Percentiles rank a stretch among this genome's conserved stretches.
phyloP scores from a whole-genome alignment of 1,140 invertebrate genomes.

The Cepaea nemoralis region DNA sequence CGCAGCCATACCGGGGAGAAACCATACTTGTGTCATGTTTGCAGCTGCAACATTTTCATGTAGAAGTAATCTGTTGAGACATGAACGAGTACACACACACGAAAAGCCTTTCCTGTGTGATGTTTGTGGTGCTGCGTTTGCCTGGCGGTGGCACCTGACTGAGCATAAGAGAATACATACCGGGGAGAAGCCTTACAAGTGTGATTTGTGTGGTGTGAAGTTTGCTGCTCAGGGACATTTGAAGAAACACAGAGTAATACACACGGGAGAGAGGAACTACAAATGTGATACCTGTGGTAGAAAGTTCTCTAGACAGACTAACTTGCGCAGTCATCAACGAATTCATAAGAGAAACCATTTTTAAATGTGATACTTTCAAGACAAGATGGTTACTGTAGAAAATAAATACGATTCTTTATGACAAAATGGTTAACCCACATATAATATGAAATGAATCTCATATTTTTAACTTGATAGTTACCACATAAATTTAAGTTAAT shows the following conservation, averaged over 20 bases:
- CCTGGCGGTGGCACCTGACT: background rate
- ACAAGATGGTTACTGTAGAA: no score
- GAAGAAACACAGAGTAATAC: background rate
- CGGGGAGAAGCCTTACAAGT: background rate
- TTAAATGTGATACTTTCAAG: no score
- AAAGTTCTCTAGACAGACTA: background rate
- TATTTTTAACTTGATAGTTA: no score
- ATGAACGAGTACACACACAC: background rate
- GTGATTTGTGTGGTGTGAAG: background rate
- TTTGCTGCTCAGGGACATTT: background rate
- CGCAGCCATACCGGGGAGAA: background rate
- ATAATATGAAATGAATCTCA: no score
- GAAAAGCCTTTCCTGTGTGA: background rate
- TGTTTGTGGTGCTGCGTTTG: background rate
- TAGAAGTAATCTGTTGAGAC: background rate
- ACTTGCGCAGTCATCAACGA: no score
- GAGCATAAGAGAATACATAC: background rate
- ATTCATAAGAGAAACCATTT: no score
- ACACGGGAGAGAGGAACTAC: slow-evolving; percentile 1
- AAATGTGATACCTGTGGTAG: background rate
- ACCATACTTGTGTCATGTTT: background rate
- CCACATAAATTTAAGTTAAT: no score
- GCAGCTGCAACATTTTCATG: background rate
- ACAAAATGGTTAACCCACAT: no score
- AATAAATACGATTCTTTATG: no score